Base-by-base conservation (phyloP, 2,888 invertebrate genomes). In the Pharmacophagus antenor region DNA sequence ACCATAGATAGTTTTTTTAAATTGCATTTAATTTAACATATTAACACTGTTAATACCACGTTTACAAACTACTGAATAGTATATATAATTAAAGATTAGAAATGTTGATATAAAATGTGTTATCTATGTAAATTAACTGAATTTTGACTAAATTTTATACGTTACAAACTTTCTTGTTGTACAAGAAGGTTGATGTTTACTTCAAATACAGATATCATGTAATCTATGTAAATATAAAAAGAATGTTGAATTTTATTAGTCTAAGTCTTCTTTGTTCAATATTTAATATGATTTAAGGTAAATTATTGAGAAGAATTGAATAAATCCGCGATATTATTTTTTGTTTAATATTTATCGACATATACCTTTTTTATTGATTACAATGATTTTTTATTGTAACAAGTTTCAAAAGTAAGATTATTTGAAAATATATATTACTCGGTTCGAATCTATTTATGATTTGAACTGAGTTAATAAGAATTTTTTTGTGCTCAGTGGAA, bases 181-280 rank as follows among this genome's bases (percentile, higher is more conserved):
- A 58, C 31, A 21, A 27, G 50, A 20, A 15, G 15, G 41, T 25
- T 21, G 27, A 15, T 46, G 31, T n/a, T 21, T 8, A 46, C 17
- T 57, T 42, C 60, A 64, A 58, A 53, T 62, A 62, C 66, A 69
- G 31, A 37, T 65, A 65, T 62, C 67, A 63, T 82, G 80, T 84
- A 56, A 84, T 79, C 71, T 82, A 80, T 87, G 88, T 88, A 86
- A 82, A 88, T 88, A 73, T 71, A 69, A 73, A 42, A 42, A 74
- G 74, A 73, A 80, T 80, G 82, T 84, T 84, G 75, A 79, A 80
- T 77, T 82, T 83, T 79, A 76, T 70, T 76, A 74, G 74, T 77
- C 80, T 85, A 82, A 70, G 88, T 89, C 88, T 90, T 88, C 89
- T 88, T 85, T 88, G 86, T 89, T 87, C 87, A 81, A 80, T 86